Evolutionary conservation across 1,140 invertebrate species (phyloP).

Genomic region (Theocolax elegans): DNA sequence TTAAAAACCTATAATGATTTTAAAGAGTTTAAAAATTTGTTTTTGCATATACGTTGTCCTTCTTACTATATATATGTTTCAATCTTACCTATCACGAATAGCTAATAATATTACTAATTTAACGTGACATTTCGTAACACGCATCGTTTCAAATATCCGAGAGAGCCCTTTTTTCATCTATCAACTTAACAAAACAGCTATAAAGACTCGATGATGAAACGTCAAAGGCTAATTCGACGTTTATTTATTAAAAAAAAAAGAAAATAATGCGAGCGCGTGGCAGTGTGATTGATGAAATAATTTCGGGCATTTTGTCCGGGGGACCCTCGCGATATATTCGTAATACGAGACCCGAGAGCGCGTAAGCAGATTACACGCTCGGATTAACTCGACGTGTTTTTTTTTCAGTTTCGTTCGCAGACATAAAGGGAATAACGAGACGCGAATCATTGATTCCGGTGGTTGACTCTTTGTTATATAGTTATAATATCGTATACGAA

Average conservation of each 20-base stretch:
- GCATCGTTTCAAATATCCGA: too few species aligned
- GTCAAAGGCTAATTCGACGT: slow-evolving; percentile 29
- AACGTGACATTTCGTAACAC: too few species aligned
- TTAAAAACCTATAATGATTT: too few species aligned
- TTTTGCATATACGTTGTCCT: too few species aligned
- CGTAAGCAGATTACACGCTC: slow-evolving; percentile 13
- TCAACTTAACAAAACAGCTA: too few species aligned
- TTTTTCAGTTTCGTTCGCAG: slow-evolving; percentile 10
- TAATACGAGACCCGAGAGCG: slow-evolving; percentile 21
- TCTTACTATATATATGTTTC: too few species aligned
- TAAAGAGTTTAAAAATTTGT: too few species aligned
- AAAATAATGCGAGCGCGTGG: not conserved
- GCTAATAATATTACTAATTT: too few species aligned
- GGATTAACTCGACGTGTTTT: slow-evolving; percentile 4
- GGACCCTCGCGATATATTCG: not conserved
- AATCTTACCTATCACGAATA: too few species aligned
- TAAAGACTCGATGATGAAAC: slow-evolving; percentile 12
- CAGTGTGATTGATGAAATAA: slow-evolving; percentile 42
- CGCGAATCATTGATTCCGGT: not conserved
- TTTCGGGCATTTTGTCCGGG: slow-evolving; percentile 1
- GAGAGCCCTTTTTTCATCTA: too few species aligned
- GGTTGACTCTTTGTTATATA: too few species aligned
- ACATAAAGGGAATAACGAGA: slow-evolving; percentile 2
- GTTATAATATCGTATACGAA: too few species aligned
- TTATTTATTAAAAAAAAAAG: slow-evolving; percentile 21